Percentiles rank a stretch among this genome's conserved stretches.
These are phyloP conservation scores for Megaceryle maxima DNA, from an alignment of 2,113 vertebrate species.

Conservation along the genomic window DNA sequence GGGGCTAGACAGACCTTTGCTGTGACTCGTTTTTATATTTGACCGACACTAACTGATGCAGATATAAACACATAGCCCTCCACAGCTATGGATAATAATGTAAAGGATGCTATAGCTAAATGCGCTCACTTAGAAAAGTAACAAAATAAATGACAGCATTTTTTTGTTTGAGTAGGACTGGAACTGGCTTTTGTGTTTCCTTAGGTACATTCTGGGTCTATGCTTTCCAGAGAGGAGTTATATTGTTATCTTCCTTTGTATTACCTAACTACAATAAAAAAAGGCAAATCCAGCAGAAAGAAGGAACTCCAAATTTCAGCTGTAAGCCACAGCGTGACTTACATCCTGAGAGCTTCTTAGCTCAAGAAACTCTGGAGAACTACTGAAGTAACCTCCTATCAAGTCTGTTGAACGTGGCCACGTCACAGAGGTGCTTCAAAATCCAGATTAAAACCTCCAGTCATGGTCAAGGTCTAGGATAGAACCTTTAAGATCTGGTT, in stretches of 20 bases:
- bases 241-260: neutral
- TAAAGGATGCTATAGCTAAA: neutral
- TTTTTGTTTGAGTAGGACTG: neutral
- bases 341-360: neutral
- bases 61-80: neutral
- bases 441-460: neutral
- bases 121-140: neutral
- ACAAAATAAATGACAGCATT: neutral
- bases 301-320: neutral
- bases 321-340: neutral
- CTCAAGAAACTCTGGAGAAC: neutral
- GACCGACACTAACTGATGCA: neutral
- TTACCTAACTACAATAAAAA: neutral
- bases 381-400: neutral
- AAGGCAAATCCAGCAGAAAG: neutral
- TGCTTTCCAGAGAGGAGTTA: neutral
- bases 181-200: neutral
- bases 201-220: neutral
- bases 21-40: neutral
- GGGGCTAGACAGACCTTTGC: conserved; percentile 10
- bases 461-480: neutral
- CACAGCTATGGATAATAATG: accelerated
- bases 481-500: neutral
- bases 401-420: neutral
- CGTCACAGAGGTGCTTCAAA: neutral